Evolutionary conservation across 2,113 vertebrate genomes (phyloP).

Genomic region (Apaloderma vittatum): DNA sequence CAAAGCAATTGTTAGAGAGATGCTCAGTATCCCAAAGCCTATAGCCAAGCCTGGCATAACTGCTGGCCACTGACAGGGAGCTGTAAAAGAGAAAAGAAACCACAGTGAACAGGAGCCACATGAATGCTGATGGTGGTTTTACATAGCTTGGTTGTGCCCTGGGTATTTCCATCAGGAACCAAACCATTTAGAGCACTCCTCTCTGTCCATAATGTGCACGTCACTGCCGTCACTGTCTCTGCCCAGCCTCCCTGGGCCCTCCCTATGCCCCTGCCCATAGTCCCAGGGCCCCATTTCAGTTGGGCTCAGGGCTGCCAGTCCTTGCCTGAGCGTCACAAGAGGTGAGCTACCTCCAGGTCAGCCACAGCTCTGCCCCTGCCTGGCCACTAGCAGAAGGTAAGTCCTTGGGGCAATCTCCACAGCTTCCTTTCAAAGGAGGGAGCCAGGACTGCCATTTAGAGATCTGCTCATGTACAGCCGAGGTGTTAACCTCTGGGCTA

Average conservation of each 20-base stretch:
- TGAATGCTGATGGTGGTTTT: neutral
- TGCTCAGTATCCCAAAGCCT: constrained; percentile 26
- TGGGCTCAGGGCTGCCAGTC: neutral
- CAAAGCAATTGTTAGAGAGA: neutral
- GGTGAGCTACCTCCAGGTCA: neutral
- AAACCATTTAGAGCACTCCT: neutral
- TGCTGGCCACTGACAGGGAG: neutral
- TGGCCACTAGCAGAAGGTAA: neutral
- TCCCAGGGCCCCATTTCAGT: neutral
- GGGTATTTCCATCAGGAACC: neutral
- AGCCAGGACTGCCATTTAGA: neutral
- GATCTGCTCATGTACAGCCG: fast-evolving
- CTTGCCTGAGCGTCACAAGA: neutral
- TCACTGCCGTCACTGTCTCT: neutral
- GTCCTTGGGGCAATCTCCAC: neutral
- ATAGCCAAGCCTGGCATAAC: neutral
- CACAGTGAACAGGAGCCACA: neutral
- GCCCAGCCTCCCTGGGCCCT: neutral
- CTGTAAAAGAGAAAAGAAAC: constrained; percentile 24
- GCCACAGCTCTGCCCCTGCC: neutral
- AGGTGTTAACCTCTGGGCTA: neutral
- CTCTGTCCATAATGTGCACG: neutral
- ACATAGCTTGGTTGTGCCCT: neutral
- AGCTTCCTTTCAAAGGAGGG: neutral
- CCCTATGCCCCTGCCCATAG: no score